These are phyloP conservation scores for Tragelaphus oryx DNA, from an alignment of 2,797 vertebrate species.

Conservation along the genomic window DNA sequence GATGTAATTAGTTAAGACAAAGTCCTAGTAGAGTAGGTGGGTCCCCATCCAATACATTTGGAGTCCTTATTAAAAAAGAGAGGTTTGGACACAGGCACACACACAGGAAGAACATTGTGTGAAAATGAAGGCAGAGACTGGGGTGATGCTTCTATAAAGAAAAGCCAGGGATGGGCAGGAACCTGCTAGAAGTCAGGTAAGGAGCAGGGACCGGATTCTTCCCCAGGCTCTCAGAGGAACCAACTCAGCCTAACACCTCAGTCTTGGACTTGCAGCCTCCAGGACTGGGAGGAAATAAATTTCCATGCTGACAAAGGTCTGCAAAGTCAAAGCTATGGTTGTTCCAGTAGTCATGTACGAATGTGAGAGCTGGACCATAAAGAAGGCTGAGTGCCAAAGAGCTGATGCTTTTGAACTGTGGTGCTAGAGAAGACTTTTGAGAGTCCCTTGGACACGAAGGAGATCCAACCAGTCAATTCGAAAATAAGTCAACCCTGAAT, in stretches of 20 bases:
- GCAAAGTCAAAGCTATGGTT: background rate
- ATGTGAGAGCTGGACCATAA: background rate
- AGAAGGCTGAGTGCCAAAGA: background rate
- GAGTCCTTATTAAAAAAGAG: background rate
- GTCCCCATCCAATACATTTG: background rate
- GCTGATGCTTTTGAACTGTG: background rate
- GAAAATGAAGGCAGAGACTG: background rate
- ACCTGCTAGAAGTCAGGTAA: background rate
- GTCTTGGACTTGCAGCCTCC: background rate
- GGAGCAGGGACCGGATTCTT: background rate
- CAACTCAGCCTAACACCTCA: background rate
- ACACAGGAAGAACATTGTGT: background rate
- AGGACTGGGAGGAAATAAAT: background rate
- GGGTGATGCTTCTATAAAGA: background rate
- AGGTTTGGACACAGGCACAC: background rate
- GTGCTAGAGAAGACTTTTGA: background rate
- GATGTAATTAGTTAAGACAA: background rate
- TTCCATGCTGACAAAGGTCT: background rate
- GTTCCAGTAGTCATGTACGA: background rate
- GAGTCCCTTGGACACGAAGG: background rate
- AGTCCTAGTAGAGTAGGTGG: background rate
- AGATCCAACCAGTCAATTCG: background rate
- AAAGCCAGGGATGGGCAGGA: background rate
- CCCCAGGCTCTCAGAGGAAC: background rate
- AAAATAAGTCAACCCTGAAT: background rate